Conservation (phyloP, 2,888 invertebrate species). For the Brenthis daphne region DNA sequence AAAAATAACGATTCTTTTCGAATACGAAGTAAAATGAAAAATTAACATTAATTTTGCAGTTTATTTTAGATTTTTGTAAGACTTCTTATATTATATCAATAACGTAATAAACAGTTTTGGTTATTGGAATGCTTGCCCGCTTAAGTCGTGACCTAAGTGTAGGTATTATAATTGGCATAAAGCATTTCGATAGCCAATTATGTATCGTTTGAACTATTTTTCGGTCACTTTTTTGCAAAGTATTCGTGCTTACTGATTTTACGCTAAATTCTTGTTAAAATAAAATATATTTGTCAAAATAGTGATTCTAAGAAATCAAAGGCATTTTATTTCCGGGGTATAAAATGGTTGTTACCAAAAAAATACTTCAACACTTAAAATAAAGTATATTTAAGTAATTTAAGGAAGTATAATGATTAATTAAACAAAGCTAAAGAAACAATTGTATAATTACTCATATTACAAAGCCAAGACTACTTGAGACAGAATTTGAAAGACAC, state of each 20-base stretch:
- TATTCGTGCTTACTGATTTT: conserved; percentile 43
- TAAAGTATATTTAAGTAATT: not conserved
- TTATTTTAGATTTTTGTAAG: not conserved
- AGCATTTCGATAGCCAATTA: conserved; percentile 43
- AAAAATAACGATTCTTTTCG: no score
- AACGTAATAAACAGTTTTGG: conserved; percentile 40
- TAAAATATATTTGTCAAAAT: conserved; percentile 39
- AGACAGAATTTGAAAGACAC: conserved; percentile 32
- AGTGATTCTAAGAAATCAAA: conserved; percentile 2
- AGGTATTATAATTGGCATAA: conserved; percentile 44
- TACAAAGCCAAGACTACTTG: conserved; percentile 24
- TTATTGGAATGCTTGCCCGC: conserved; percentile 41
- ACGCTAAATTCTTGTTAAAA: conserved; percentile 41
- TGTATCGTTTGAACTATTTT: conserved; percentile 39
- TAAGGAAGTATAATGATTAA: not conserved
- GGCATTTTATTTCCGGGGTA: conserved; percentile 23
- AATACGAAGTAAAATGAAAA: no score
- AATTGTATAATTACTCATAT: conserved; percentile 8
- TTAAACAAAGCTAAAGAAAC: not conserved
- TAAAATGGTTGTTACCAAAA: conserved; percentile 5
- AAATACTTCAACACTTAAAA: not conserved
- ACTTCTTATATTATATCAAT: conserved; percentile 29
- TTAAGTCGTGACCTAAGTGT: conserved; percentile 43
- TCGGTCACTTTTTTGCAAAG: conserved; percentile 39
- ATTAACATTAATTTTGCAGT: not conserved